phyloP scores from a whole-genome alignment of 1,140 invertebrate species.

The Paramacrobiotus metropolitanus region DNA sequence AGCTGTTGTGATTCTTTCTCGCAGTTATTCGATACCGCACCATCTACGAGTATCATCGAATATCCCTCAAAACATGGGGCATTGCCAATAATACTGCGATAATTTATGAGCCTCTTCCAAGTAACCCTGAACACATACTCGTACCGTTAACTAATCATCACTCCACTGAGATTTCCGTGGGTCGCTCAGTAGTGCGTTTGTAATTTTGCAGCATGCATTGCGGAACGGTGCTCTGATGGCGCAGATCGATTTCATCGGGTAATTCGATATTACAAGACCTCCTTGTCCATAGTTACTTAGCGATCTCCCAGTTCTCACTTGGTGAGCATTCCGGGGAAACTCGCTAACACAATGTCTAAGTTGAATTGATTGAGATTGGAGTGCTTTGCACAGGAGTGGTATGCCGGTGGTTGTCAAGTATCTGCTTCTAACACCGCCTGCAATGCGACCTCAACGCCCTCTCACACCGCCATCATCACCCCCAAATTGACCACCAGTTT shows the following conservation, averaged over 20 bases:
- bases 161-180: background rate
- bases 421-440: conserved; percentile 9
- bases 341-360: too few species aligned
- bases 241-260: conserved; percentile 62
- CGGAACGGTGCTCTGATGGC: conserved; percentile 61
- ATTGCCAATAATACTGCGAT: conserved; percentile 62
- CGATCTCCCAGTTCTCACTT: too few species aligned
- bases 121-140: conserved; percentile 6
- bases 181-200: background rate
- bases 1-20: conserved; percentile 15
- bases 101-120: conserved; percentile 22
- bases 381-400: too few species aligned
- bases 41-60: conserved; percentile 86
- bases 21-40: conserved; percentile 61
- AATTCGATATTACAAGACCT: too few species aligned
- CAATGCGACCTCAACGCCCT: conserved; percentile 2
- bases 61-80: conserved; percentile 45
- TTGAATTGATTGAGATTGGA: too few species aligned
- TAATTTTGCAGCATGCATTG: conserved; percentile 39
- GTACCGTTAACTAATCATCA: background rate
- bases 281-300: too few species aligned
- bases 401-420: conserved; percentile 41
- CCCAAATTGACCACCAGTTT: background rate
- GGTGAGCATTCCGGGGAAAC: too few species aligned
- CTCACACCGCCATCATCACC: background rate